Evolutionary conservation across 2,797 vertebrate species (phyloP).

Genomic region (Tangara arthus): DNA sequence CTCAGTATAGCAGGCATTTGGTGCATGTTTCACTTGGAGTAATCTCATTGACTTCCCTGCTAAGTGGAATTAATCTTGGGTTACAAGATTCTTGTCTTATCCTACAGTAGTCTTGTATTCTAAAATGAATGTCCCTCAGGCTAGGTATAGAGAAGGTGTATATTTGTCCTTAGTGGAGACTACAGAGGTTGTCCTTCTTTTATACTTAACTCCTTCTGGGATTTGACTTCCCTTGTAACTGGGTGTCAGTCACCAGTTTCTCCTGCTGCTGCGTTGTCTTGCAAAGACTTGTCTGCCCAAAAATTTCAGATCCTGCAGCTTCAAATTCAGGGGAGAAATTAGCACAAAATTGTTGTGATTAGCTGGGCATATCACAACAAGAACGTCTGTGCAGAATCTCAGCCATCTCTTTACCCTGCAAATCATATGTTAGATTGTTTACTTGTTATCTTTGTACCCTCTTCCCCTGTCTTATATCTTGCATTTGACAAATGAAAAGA

Average conservation of each 20-base stretch:
- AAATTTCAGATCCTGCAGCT: neutral
- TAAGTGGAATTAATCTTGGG: slow-evolving; percentile 53
- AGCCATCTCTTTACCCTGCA: neutral
- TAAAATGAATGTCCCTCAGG: slow-evolving; percentile 46
- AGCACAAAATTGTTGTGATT: neutral
- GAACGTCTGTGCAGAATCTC: neutral
- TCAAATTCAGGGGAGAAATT: neutral
- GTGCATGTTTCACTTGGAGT: slow-evolving; percentile 25
- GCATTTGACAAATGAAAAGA: neutral
- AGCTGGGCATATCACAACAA: neutral
- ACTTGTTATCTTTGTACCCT: neutral
- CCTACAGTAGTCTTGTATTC: slow-evolving; percentile 12
- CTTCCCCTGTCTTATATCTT: neutral
- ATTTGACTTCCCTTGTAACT: neutral
- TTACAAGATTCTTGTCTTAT: slow-evolving; percentile 44
- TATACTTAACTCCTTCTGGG: slow-evolving; percentile 27
- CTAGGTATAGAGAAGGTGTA: neutral
- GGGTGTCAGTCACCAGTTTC: neutral
- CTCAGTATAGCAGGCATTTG: neutral
- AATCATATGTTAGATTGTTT: neutral
- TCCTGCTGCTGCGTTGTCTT: neutral
- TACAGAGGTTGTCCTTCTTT: neutral
- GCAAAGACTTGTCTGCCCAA: neutral
- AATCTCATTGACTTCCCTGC: slow-evolving; percentile 45
- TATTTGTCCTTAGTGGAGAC: neutral